Evolutionary conservation across 2,888 invertebrate genomes (phyloP).

Genomic region (Scaptomyza reducta): DNA sequence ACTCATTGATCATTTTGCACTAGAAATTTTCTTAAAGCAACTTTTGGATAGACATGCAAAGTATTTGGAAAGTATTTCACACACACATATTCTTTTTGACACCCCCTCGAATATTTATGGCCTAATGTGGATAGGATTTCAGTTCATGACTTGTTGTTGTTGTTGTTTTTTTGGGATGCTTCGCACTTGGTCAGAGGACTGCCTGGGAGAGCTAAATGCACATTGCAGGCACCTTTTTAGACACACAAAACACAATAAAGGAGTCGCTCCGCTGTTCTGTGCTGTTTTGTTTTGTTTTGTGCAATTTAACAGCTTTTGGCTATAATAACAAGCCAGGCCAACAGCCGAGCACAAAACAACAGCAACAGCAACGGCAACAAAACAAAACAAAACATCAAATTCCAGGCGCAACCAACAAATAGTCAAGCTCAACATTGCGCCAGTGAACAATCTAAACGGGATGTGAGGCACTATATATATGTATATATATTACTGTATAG

Average conservation of each 20-base stretch:
- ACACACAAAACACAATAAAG: constrained; percentile 1
- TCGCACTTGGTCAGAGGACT: constrained; percentile 47
- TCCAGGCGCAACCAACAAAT: constrained; percentile 63
- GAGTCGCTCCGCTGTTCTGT: constrained; percentile 7
- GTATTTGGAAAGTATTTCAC: constrained; percentile 50
- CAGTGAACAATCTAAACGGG: constrained; percentile 35
- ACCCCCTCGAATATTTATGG: constrained; percentile 69
- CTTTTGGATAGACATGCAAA: constrained; percentile 1
- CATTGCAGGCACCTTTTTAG: constrained; percentile 42
- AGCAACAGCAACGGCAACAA: too few species aligned
- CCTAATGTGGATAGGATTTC: constrained; percentile 15
- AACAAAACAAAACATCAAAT: constrained; percentile 47
- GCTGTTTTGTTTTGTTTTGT: constrained; percentile 73
- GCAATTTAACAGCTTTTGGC: constrained; percentile 79
- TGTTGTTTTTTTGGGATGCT: constrained; percentile 13
- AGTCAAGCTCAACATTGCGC: constrained; percentile 71
- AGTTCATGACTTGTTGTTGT: constrained; percentile 13
- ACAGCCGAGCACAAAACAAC: constrained; percentile 41
- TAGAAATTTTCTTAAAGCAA: constrained; percentile 9
- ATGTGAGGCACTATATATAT: constrained; percentile 3
- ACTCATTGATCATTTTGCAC: neutral
- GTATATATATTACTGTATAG: neutral
- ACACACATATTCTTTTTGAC: constrained; percentile 56
- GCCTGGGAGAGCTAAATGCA: constrained; percentile 40
- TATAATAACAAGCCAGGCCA: constrained; percentile 74